Percentiles rank a stretch among this genome's conserved stretches.
These are phyloP conservation scores for Sphenopsis melanotis DNA, from an alignment of 2,797 vertebrate species.

Conservation along the genomic window DNA sequence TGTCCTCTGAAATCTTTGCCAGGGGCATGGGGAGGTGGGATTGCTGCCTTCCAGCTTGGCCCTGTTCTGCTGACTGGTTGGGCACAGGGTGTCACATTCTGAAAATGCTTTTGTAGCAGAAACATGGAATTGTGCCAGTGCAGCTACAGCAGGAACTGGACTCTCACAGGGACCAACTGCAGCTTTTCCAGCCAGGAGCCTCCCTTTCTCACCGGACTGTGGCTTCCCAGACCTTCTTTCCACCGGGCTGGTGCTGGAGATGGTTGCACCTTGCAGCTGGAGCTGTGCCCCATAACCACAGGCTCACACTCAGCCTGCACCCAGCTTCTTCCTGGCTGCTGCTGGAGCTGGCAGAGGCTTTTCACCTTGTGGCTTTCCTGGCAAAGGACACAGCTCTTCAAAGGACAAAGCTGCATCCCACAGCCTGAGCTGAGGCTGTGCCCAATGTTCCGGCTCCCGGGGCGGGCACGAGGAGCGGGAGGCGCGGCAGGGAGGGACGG, in stretches of 20 bases:
- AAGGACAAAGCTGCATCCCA: not conserved
- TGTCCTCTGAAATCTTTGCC: not conserved
- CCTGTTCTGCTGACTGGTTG: not conserved
- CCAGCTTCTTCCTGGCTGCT: not conserved
- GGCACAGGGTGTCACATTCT: not conserved
- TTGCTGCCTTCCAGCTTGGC: not conserved
- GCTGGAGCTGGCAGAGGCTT: not conserved
- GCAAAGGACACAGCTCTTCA: not conserved
- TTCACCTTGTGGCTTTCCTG: not conserved
- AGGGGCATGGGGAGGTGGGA: accelerated
- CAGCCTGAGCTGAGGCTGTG: not conserved
- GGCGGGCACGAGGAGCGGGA: accelerated
- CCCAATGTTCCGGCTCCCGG: not conserved
- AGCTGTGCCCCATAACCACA: not conserved
- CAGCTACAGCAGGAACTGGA: not conserved
- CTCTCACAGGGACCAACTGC: not conserved
- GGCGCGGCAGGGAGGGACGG: accelerated
- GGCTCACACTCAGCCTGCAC: not conserved
- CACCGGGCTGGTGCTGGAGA: accelerated
- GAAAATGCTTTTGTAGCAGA: not conserved
- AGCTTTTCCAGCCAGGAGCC: not conserved
- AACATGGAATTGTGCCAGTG: not conserved
- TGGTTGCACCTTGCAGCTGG: not conserved
- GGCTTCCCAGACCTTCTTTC: not conserved
- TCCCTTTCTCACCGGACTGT: accelerated